Percentiles rank a stretch among this genome's conserved stretches.
Conservation (phyloP, 92 coral and sea anemone species). For the Umimayanthus kanabou region DNA sequence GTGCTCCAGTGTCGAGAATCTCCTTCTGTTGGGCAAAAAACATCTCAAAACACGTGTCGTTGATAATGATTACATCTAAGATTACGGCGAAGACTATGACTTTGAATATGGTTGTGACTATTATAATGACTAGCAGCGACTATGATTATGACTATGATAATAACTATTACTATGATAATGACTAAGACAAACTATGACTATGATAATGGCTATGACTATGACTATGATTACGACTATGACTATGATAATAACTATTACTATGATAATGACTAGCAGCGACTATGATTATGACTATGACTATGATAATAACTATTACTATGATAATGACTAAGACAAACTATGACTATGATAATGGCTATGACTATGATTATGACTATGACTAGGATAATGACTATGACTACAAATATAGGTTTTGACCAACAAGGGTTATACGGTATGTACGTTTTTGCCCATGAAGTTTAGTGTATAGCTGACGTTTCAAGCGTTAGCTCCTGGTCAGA, state of each 20-base stretch:
- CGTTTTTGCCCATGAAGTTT: too few relatives aligned
- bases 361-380: not conserved
- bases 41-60: not conserved
- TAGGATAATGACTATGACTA: too few relatives aligned
- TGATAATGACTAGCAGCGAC: not conserved
- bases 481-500: too few relatives aligned
- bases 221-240: not conserved
- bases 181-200: not conserved
- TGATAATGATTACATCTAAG: not conserved
- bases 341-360: not conserved
- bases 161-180: not conserved
- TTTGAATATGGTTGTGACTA: not conserved
- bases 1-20: slow-evolving; percentile 22
- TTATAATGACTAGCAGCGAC: not conserved
- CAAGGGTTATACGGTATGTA: too few relatives aligned
- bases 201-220: not conserved
- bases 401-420: too few relatives aligned
- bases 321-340: not conserved
- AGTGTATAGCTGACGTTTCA: too few relatives aligned
- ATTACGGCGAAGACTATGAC: not conserved
- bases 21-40: not conserved
- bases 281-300: not conserved
- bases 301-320: not conserved
- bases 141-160: not conserved
- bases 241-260: not conserved